phyloP scores from a whole-genome alignment of 2,113 vertebrate genomes.

The Lipophrys pholis region DNA sequence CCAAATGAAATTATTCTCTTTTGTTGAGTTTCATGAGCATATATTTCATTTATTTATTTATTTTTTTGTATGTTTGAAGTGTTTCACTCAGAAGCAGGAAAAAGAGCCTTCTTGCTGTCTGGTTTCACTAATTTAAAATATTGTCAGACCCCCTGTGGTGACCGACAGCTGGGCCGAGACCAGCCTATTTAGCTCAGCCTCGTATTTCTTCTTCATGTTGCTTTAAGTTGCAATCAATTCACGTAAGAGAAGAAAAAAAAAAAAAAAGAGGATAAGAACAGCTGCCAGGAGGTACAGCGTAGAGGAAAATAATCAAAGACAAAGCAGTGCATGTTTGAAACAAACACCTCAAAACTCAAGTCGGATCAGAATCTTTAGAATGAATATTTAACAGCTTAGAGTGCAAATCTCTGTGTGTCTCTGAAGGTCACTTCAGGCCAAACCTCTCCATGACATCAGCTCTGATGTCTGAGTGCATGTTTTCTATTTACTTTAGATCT shows the following conservation, averaged over 20 bases:
- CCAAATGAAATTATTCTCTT: too few species aligned
- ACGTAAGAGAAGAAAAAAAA: not conserved
- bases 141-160: slow-evolving; percentile 39
- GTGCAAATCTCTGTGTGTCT: slow-evolving; percentile 11
- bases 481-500: slow-evolving; percentile 45
- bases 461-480: slow-evolving; percentile 43
- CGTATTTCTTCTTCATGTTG: slow-evolving; percentile 50
- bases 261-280: slow-evolving; percentile 24
- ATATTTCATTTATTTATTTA: slow-evolving; percentile 3
- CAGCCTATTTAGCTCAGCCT: slow-evolving; percentile 41
- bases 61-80: slow-evolving; percentile 1
- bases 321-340: not conserved
- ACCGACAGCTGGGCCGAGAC: slow-evolving; percentile 51
- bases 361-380: not conserved
- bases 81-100: slow-evolving; percentile 2
- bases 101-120: slow-evolving; percentile 5
- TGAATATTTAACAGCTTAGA: too few species aligned
- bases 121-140: slow-evolving; percentile 44
- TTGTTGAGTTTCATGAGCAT: too few species aligned
- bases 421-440: slow-evolving; percentile 48
- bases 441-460: slow-evolving; percentile 35
- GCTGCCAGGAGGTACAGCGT: slow-evolving; percentile 4
- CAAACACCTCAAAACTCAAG: not conserved
- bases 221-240: slow-evolving; percentile 35
- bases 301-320: not conserved